These are phyloP conservation scores for Callipepla californica DNA, from an alignment of 2,113 vertebrate genomes.

Conservation along the genomic window DNA sequence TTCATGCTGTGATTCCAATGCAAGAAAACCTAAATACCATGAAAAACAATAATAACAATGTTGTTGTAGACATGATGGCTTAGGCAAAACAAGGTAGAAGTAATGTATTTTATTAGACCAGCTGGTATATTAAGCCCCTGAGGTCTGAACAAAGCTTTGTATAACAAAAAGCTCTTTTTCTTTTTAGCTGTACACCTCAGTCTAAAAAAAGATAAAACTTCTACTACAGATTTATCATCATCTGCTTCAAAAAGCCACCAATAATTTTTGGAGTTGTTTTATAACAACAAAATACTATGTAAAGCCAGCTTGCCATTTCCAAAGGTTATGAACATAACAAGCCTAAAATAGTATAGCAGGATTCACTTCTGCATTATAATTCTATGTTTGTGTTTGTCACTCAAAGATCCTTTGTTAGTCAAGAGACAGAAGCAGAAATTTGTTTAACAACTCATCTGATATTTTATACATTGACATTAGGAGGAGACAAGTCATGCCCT, in stretches of 20 bases:
- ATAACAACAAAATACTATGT: background rate
- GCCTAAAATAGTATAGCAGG: background rate
- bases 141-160: background rate
- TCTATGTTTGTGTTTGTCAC: background rate
- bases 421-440: background rate
- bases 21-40: slow-evolving; percentile 20
- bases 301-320: background rate
- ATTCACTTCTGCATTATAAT: background rate
- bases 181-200: background rate
- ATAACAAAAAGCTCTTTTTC: background rate
- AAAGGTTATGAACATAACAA: background rate
- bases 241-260: background rate
- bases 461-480: fast-evolving
- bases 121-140: background rate
- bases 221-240: background rate
- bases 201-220: background rate
- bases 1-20: background rate
- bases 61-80: background rate
- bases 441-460: background rate
- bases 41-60: slow-evolving; percentile 6
- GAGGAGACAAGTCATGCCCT: background rate
- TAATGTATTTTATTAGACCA: slow-evolving; percentile 19
- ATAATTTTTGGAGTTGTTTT: background rate
- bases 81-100: slow-evolving; percentile 4
- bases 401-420: background rate